Percentiles rank a stretch among this genome's conserved stretches.
These are phyloP conservation scores for Cheilosia vulpina DNA, from an alignment of 2,888 invertebrate genomes.

Conservation along the genomic window DNA sequence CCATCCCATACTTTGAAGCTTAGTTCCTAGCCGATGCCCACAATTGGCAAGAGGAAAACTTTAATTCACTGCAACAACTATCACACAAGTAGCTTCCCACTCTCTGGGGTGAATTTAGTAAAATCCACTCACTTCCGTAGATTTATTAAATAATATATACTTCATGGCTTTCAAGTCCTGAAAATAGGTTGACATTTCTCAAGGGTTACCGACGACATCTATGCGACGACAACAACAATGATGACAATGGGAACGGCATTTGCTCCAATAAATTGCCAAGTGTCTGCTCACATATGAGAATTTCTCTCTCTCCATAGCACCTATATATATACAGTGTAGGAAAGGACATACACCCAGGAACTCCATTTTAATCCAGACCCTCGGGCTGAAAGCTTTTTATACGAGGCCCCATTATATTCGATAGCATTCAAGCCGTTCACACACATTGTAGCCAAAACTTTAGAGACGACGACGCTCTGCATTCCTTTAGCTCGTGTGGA, in stretches of 20 bases:
- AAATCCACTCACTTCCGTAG: neutral
- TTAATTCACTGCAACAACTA: too few species aligned
- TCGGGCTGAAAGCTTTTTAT: constrained; percentile 13
- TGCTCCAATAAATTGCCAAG: constrained; percentile 36
- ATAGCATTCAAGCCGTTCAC: constrained; percentile 14
- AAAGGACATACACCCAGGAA: constrained; percentile 9
- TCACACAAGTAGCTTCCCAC: too few species aligned
- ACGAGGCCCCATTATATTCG: constrained; percentile 19
- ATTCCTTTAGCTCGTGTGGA: constrained; percentile 7
- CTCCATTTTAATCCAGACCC: constrained; percentile 17
- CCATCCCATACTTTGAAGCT: too few species aligned
- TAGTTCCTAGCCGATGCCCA: too few species aligned
- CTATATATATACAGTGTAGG: neutral
- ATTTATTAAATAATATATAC: constrained; percentile 31
- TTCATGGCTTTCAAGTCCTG: constrained; percentile 4
- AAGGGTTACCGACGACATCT: constrained; percentile 8
- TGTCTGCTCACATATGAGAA: constrained; percentile 33
- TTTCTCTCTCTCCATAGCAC: constrained; percentile 5
- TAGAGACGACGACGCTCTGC: neutral
- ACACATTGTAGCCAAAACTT: neutral
- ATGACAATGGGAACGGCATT: constrained; percentile 31
- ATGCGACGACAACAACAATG: constrained; percentile 13
- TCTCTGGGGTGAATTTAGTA: constrained; percentile 10
- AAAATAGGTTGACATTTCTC: constrained; percentile 41
- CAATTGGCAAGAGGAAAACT: too few species aligned